Percentiles rank a stretch among this genome's conserved stretches.
These are phyloP conservation scores for Martes martes DNA, from an alignment of 2,113 vertebrate species.

Conservation along the genomic window DNA sequence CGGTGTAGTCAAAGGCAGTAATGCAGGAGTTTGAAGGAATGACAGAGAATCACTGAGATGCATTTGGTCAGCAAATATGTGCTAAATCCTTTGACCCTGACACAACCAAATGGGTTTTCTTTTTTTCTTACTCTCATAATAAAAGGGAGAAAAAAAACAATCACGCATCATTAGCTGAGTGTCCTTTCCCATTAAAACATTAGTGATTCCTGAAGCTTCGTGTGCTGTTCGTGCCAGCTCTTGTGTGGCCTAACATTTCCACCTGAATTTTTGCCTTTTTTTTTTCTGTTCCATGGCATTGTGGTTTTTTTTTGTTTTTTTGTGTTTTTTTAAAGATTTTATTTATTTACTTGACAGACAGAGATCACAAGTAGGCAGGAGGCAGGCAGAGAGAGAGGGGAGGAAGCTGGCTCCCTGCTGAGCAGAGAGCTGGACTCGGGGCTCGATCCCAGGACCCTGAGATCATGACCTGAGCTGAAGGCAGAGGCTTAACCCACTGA, in stretches of 20 bases:
- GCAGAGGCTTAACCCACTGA: no score
- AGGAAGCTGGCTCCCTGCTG: no score
- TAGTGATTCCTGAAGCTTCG: not conserved
- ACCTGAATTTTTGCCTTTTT: not conserved
- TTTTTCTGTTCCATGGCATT: not conserved
- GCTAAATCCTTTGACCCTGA: conserved; percentile 13
- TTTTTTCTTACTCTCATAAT: not conserved
- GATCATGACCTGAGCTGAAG: no score
- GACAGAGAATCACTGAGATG: not conserved
- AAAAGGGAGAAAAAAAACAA: not conserved
- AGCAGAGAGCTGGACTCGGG: no score
- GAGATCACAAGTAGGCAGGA: no score
- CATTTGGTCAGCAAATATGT: conserved; percentile 22
- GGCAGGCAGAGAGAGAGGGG: no score
- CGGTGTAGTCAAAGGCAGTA: not conserved
- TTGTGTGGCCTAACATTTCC: not conserved
- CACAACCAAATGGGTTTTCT: not conserved
- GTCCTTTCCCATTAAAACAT: conserved; percentile 6
- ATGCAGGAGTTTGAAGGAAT: not conserved
- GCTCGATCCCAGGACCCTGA: no score
- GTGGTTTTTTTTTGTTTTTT: not conserved
- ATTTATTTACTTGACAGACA: no score
- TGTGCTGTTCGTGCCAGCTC: not conserved
- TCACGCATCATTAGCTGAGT: not conserved
- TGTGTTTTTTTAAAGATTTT: no score